Evolutionary conservation across 1,140 invertebrate species (phyloP).

Genomic region (Papilio polytes): DNA sequence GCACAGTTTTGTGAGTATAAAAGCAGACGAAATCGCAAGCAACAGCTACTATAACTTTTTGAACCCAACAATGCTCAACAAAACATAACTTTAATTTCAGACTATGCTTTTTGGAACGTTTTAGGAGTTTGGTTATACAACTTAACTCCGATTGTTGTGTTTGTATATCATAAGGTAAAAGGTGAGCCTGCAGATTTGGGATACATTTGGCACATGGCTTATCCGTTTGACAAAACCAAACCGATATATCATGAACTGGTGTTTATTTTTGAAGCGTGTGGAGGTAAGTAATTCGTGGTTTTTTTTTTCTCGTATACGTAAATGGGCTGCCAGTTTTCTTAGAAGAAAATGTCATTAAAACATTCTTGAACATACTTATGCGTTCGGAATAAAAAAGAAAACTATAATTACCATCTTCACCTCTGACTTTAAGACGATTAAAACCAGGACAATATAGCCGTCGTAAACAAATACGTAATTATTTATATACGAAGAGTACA

Average conservation of each 20-base stretch:
- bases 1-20: conserved; percentile 57
- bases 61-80: neutral
- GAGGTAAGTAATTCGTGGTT: conserved; percentile 55
- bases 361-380: too few relatives aligned
- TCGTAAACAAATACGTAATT: too few relatives aligned
- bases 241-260: conserved; percentile 59
- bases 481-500: neutral
- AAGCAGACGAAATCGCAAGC: too few relatives aligned
- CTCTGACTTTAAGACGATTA: neutral
- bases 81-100: conserved; percentile 53
- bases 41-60: too few relatives aligned
- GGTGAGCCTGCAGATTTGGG: conserved; percentile 58
- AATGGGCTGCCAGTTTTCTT: neutral
- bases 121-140: conserved; percentile 68
- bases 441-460: neutral
- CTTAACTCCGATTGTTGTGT: conserved; percentile 64
- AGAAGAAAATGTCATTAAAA: neutral
- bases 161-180: conserved; percentile 56
- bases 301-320: neutral
- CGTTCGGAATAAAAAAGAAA: too few relatives aligned
- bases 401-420: neutral
- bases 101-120: conserved; percentile 70
- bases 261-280: conserved; percentile 64
- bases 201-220: conserved; percentile 67
- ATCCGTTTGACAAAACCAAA: conserved; percentile 72